These are phyloP conservation scores for Neopipo cinnamomea DNA, from an alignment of 2,113 vertebrate species.

Conservation along the genomic window DNA sequence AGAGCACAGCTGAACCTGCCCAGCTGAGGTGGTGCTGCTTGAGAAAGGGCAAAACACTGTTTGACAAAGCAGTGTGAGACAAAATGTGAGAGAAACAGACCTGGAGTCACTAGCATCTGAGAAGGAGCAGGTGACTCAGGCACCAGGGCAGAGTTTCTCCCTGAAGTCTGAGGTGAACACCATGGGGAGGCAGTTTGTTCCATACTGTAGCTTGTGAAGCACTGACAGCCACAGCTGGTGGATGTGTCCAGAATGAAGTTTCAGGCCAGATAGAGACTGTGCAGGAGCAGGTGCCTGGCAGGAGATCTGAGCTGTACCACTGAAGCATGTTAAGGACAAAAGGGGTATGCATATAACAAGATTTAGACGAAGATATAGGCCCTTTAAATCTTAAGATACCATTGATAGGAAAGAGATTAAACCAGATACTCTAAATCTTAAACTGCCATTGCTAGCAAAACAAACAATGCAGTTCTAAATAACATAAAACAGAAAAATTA, in stretches of 20 bases:
- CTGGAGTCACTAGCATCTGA: neutral
- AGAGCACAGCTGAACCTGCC: neutral
- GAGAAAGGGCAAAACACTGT: neutral
- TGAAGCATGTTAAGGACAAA: neutral
- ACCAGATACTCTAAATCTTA: constrained; percentile 40
- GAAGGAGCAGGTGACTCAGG: neutral
- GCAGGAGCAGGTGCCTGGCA: neutral
- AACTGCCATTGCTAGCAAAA: constrained; percentile 32
- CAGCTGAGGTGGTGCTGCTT: rapidly evolving
- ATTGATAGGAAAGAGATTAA: constrained; percentile 33
- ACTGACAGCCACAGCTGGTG: neutral
- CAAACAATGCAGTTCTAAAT: constrained; percentile 10
- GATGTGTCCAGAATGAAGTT: neutral
- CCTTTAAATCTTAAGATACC: constrained; percentile 3
- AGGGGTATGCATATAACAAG: neutral
- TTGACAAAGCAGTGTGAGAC: neutral
- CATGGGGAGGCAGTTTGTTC: rapidly evolving
- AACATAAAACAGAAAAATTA: constrained; percentile 48
- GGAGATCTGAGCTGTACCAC: neutral
- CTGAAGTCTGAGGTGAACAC: rapidly evolving
- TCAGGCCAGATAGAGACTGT: neutral
- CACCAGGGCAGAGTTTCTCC: rapidly evolving
- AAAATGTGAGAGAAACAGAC: neutral
- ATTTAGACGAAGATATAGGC: neutral
- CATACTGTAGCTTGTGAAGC: neutral